Conservation (phyloP, 2,797 vertebrate genomes). For the Podarcis siculus region DNA sequence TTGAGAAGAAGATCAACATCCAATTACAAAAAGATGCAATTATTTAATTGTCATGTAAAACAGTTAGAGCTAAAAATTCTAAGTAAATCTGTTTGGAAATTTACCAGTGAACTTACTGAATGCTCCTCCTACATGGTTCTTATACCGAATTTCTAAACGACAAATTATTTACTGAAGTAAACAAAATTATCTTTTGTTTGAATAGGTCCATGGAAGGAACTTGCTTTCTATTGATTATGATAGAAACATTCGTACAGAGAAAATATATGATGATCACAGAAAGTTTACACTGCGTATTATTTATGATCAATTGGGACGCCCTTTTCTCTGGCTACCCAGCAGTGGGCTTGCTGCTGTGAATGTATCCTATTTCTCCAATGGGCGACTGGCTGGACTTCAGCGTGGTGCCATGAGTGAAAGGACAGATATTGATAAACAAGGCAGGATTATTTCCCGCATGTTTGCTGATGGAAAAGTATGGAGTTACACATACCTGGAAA, state of each 20-base stretch:
- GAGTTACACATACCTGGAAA: slow-evolving; percentile 99
- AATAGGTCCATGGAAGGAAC: slow-evolving; percentile 94
- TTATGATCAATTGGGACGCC: slow-evolving; percentile 95
- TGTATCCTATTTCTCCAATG: slow-evolving; percentile 92
- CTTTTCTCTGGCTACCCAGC: slow-evolving; percentile 97
- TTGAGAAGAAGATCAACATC: background rate
- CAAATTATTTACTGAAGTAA: background rate
- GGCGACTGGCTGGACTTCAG: slow-evolving; percentile 93
- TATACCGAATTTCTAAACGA: background rate
- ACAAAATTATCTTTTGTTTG: slow-evolving; percentile 26
- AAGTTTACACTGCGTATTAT: slow-evolving; percentile 98
- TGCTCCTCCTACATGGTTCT: background rate
- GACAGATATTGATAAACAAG: slow-evolving; percentile 93
- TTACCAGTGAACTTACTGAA: background rate
- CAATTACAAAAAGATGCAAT: background rate
- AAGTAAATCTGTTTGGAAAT: background rate
- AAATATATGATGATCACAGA: slow-evolving; percentile 98
- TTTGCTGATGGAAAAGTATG: slow-evolving; percentile 97
- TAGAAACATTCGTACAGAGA: slow-evolving; percentile 96
- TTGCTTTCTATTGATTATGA: slow-evolving; percentile 97
- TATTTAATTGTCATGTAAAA: background rate
- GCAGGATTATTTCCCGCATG: slow-evolving; percentile 91
- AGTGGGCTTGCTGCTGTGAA: slow-evolving; percentile 97
- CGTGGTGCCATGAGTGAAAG: slow-evolving; percentile 97
- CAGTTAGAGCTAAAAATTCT: background rate